Percentiles rank a stretch among this genome's conserved stretches.
Conservation (phyloP, 2,797 vertebrate species). For the Sandelia bainsii region DNA sequence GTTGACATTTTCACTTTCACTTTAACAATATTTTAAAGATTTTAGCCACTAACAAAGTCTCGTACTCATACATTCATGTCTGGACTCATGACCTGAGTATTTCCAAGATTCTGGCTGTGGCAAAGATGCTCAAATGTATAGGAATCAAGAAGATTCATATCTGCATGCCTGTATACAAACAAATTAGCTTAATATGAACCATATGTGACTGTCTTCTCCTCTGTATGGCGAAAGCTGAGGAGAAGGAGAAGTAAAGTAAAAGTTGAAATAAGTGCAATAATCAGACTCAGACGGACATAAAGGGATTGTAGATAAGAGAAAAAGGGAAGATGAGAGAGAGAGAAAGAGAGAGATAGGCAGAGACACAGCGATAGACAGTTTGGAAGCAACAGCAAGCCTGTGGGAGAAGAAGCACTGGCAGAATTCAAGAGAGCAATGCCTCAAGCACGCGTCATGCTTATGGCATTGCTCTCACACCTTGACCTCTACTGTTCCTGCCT, state of each 20-base stretch:
- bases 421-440: conserved; percentile 48
- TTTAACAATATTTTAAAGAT: too few species aligned
- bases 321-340: conserved; percentile 10
- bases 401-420: conserved; percentile 55
- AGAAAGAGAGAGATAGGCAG: conserved; percentile 10
- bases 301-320: conserved; percentile 43
- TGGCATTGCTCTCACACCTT: conserved; percentile 69
- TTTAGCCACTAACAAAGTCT: too few species aligned
- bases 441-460: conserved; percentile 49
- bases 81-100: not conserved
- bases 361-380: conserved; percentile 39
- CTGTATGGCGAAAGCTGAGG: conserved; percentile 15
- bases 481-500: conserved; percentile 65
- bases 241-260: conserved; percentile 15
- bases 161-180: not conserved
- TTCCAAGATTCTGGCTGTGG: not conserved
- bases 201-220: conserved; percentile 21
- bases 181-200: not conserved
- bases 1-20: too few species aligned
- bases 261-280: conserved; percentile 58
- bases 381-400: conserved; percentile 47
- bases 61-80: too few species aligned
- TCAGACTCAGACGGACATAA: conserved; percentile 16
- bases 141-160: not conserved
- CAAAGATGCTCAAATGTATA: not conserved